Evolutionary conservation across 2,797 vertebrate genomes (phyloP), one percentile per base, ranked within the genome.

Genomic region (Helicolenus hilgendorfi): DNA sequence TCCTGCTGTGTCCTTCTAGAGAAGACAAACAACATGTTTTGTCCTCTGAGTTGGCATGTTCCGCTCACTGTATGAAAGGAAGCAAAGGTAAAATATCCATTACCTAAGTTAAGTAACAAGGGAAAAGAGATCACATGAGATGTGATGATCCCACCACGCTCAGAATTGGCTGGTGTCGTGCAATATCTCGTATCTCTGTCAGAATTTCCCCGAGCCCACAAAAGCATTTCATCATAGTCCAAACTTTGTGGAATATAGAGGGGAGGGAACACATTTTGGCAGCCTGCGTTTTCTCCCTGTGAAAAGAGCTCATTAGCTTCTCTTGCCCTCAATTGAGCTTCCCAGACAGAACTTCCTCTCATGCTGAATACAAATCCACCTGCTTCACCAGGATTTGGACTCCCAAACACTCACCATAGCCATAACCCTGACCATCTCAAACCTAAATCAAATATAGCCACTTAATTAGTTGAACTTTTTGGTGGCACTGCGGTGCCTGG

Each of bases 231-330:
- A 84, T 88, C 72, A 72, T 13, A 59, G 75, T 76, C 49, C 24
- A 88, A 79, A 80, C 75, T 76, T 90, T 87, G 8, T 36, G 26
- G 15, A 81, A 79, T 53, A 72, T 8, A 79, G 35, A 68, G 45
- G 15, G 63, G 11, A 60, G 62, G 36, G 36, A 78, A 70, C 29
- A 62, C 49, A 79, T 89, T 88, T 91, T 89, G 78, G 73, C 85
- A 93, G 78, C 31, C 45, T 76, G 82, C 6, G 14, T 87, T 92
- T 91, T 86, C 73, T 86, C 41, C 33, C 72, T 63, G 83, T 72
- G 58, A 93, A 93, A 89, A 84, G 77, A 93, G 84, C 91, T 93
- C 87, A 93, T 96, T 93, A 93, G 92, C 86, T 92, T 77, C 69
- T 87, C 41, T 74, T 91, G 75, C 83, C 92, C 89, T 91, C 87